Evolutionary conservation across 1,140 invertebrate genomes (phyloP), one percentile per base, ranked within the genome.

Genomic region (Euura saliciscinereae): DNA sequence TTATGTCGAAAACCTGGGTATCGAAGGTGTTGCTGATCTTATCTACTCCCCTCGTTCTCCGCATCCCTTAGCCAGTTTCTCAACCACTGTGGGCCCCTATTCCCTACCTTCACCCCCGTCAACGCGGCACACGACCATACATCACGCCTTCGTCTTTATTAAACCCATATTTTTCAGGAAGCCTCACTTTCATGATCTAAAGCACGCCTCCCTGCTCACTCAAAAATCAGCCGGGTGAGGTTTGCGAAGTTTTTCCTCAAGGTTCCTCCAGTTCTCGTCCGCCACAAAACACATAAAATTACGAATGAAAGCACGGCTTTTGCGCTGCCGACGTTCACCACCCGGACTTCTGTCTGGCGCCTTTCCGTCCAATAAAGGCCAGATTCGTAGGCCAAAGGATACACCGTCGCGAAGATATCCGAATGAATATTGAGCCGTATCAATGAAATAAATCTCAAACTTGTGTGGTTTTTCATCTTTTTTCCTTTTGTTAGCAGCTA

Each of bases 161-260:
- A 85, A 85, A 86, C 83, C 85, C 83, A 85, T 86, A 86, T 84
- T 85, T 86, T 85, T 84, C 79, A 82, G 80, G 76, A 76, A 75
- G 78, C 76, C 73, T 78, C 82, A 78, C 76, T 75, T 74, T 74
- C 74, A 68, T 71, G 74, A 78, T 78, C 79, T 71, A 59, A 59
- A 59, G 59, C 51, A 59, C 66, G 64, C 74, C 74, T 80, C 77
- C 75, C 8, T 45, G 28, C 43, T 45, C 71, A 75, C 67, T 76
- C 78, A 71, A 75, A 80, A 80, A 80, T 80, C 79, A 80, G 76
- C 78, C 72, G 8, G 65, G 43, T 67, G 51, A 59, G 51, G 51
- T n/a, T 59, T 59, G 51, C 51, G 51, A 11, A 59, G 51, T 8
- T 59, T 59, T 59, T 59, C 5, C 51, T 8, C 8, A n/a, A 59